phyloP scores from a whole-genome alignment of 2,888 invertebrate species.

The Parnassius smintheus region DNA sequence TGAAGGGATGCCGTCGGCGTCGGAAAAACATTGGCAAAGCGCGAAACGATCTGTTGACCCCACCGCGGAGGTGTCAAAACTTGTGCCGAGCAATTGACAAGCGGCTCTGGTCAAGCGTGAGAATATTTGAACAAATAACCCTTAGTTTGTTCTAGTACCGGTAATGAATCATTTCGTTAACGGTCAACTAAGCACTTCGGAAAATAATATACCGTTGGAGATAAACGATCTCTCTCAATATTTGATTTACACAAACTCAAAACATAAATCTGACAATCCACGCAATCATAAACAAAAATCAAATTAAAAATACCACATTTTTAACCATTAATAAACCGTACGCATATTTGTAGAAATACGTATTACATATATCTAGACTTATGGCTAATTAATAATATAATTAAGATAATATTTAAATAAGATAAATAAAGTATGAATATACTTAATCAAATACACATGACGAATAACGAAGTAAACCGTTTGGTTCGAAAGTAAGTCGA shows the following conservation, averaged over 20 bases:
- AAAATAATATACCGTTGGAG: conserved; percentile 59
- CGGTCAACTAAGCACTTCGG: conserved; percentile 67
- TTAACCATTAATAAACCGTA: conserved; percentile 30
- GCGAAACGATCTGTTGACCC: conserved; percentile 71
- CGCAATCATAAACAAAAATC: conserved; percentile 30
- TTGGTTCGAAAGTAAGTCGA: too few species aligned
- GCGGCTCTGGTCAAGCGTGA: conserved; percentile 66
- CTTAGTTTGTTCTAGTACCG: conserved; percentile 70
- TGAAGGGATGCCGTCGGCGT: conserved; percentile 50
- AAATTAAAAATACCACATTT: conserved; percentile 38
- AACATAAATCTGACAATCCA: conserved; percentile 40
- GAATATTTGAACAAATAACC: conserved; percentile 77
- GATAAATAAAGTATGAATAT: too few species aligned
- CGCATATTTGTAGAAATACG: conserved; percentile 23
- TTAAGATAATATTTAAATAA: too few species aligned
- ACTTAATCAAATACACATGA: too few species aligned
- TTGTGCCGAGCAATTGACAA: conserved; percentile 68
- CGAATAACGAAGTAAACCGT: too few species aligned
- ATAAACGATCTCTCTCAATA: conserved; percentile 53
- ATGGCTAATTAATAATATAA: too few species aligned
- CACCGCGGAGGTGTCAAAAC: conserved; percentile 66
- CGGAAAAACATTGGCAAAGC: conserved; percentile 62
- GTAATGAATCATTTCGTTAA: conserved; percentile 78
- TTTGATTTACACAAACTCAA: conserved; percentile 61
- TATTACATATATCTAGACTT: too few species aligned